A percentile compares a stretch with the other conserved stretches of the same genome.
Evolutionary conservation across 2,888 invertebrate species (phyloP).

Genomic region (Sceliomorpha sp.): DNA sequence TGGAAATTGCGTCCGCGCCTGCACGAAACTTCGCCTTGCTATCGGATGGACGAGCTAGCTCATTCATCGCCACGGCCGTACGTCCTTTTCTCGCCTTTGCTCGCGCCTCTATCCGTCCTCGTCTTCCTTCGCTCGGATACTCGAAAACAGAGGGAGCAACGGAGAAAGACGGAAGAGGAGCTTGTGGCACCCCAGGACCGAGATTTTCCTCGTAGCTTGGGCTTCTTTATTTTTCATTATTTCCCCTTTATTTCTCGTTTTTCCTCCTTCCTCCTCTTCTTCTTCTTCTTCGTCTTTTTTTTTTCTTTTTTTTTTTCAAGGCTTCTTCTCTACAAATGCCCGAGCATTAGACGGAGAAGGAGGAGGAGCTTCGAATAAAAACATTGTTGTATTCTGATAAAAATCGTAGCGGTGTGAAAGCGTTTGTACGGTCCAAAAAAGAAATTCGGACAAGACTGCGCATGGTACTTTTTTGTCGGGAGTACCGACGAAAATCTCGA

Average conservation of each 20-base stretch:
- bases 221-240: slow-evolving; percentile 29
- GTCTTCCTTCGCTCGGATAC: not conserved
- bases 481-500: no score
- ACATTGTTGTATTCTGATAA: no score
- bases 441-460: no score
- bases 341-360: no score
- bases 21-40: slow-evolving; percentile 51
- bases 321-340: no score
- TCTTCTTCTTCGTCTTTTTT: slow-evolving; percentile 6
- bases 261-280: slow-evolving; percentile 23
- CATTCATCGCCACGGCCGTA: slow-evolving; percentile 49
- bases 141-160: slow-evolving; percentile 9
- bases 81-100: slow-evolving; percentile 33
- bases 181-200: slow-evolving; percentile 17
- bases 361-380: no score
- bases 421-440: no score
- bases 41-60: slow-evolving; percentile 50
- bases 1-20: slow-evolving; percentile 70
- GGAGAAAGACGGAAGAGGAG: slow-evolving; percentile 12
- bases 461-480: no score
- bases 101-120: not conserved
- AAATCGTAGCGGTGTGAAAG: no score
- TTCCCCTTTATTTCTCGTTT: slow-evolving; percentile 26
- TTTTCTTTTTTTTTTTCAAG: slow-evolving; percentile 30
- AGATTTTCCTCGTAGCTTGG: slow-evolving; percentile 18